Evolutionary conservation across 2,113 vertebrate species (phyloP), one percentile per base, ranked within the genome.

Genomic region (Pomatostomus ruficeps): DNA sequence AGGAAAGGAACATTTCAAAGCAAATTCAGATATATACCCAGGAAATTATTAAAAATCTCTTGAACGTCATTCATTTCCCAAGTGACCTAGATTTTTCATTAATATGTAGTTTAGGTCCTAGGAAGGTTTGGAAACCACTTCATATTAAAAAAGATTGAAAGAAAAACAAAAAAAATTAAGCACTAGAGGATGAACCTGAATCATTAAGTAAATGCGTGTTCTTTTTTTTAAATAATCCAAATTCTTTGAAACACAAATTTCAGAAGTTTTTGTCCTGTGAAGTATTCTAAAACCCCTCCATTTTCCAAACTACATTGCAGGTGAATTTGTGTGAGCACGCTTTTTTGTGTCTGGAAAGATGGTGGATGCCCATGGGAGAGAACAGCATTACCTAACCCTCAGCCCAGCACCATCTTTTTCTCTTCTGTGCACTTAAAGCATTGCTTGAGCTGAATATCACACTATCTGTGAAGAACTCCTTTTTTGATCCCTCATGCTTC

Each of bases 231-330:
- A 88, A 55, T 7, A 51, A 54, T 35, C 54, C 13, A 38, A 48
- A 43, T 63, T 59, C 4, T 84, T 78, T 48, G 23, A 21, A 84
- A 33, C 25, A 31, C 3, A 40, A 2, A 62, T 72, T 84, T 68
- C 28, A 54, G 14, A 51, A 52, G 14, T 61, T 49, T 59, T 26
- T 51, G 15, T 62, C n/a, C 12, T 49, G 10, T 21, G 17, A 9
- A 3, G 0, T 52, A 14, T 40, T 83, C 20, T 57, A 33, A 76
- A 79, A 21, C 2, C 0, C 0, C 2, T 7, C 10, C 0, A 1
- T 28, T 93, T 77, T 59, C 58, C 31, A 58, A 73, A 48, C 2
- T 55, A 6, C 5, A 5, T 28, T 73, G 22, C 25, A 35, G 6
- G 17, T 72, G 45, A 79, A 65, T 90, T 51, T 72, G 25, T 23